Evolutionary conservation across 2,113 vertebrate genomes (phyloP), one percentile per base, ranked within the genome.

Genomic region (Hippocampus mohnikei): DNA sequence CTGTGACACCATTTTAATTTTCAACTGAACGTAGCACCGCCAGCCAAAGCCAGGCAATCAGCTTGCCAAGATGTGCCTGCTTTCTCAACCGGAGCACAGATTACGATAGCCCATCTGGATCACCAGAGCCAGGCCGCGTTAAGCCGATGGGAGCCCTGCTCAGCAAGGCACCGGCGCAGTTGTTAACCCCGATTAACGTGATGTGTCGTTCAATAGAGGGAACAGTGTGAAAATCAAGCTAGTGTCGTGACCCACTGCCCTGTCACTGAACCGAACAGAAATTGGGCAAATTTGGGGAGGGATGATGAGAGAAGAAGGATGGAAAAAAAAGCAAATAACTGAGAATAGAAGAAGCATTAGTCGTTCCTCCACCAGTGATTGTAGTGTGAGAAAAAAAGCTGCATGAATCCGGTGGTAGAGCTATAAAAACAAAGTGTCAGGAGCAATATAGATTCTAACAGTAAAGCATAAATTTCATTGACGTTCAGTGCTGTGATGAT

Each of bases 151-250:
- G 84, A 83, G 80, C 85, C 70, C 82, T 75, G 88, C 88, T 86
- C 83, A 85, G 84, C 79, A 83, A 88, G 85, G 82, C 88, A 71
- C 85, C 69, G 70, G 77, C 70, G 69, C 80, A 77, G 74, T 92
- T 87, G 89, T 92, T 93, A 92, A 91, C 89, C 91, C 91, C 84
- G 91, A 93, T 93, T 93, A 93, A 91, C 85, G 85, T 91, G 90
- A 92, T 80, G 91, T 90, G 90, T 78, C 75, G 71, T 76, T 91
- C 73, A 71, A 81, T 81, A 56, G 81, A 77, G 83, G 78, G 78
- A 91, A 85, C 87, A 84, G 91, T 92, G 91, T 91, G 90, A 91
- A 92, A 91, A 92, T 90, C 87, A 81, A 88, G 81, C 67, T 64
- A 76, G 83, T 69, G 88, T 71, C 66, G 56, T 88, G 90, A 92